phyloP scores from a whole-genome alignment of 2,797 vertebrate genomes.

The Arvicola amphibius region DNA sequence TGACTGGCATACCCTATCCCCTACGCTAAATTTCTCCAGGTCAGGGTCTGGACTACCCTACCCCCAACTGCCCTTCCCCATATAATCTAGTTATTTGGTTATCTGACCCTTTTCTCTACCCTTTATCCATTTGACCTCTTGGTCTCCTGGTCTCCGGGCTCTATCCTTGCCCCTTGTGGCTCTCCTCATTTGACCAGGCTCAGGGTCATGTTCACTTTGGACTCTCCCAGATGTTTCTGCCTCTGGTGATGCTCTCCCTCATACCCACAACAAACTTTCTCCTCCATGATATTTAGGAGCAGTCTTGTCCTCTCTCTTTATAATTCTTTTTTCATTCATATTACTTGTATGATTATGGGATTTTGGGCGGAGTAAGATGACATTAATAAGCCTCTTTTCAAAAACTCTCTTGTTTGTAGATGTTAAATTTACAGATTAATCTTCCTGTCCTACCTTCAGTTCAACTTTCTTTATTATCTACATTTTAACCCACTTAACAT shows the following conservation, averaged over 20 bases:
- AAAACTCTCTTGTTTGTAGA: background rate
- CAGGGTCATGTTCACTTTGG: background rate
- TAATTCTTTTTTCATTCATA: background rate
- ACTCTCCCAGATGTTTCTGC: background rate
- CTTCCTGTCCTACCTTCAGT: background rate
- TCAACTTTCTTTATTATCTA: background rate
- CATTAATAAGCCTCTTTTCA: background rate
- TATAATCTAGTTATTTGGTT: background rate
- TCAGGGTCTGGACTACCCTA: fast-evolving
- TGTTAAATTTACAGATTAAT: background rate
- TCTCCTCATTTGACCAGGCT: background rate
- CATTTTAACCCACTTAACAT: background rate
- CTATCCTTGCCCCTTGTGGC: background rate
- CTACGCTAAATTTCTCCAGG: background rate
- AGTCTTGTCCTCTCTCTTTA: background rate
- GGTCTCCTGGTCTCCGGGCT: background rate
- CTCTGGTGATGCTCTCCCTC: background rate
- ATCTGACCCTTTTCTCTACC: background rate
- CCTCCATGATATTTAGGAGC: background rate
- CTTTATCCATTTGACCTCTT: background rate
- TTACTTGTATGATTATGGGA: background rate
- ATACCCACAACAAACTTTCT: background rate
- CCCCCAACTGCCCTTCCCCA: background rate
- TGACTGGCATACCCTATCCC: background rate
- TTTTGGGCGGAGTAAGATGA: background rate